phyloP scores from a whole-genome alignment of 2,888 invertebrate genomes.

The Sericinus montela region DNA sequence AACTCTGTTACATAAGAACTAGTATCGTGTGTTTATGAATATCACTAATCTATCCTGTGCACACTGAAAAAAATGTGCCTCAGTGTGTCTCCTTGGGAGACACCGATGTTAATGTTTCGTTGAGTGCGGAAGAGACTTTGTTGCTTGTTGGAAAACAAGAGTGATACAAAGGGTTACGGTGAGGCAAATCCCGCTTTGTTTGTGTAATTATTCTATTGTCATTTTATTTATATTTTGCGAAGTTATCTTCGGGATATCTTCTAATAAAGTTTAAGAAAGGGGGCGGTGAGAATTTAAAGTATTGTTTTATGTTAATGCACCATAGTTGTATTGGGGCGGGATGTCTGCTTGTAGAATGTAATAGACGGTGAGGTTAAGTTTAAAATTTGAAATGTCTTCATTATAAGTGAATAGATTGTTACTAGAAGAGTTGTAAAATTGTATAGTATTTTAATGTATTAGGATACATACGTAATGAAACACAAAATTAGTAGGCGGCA shows the following conservation, averaged over 20 bases:
- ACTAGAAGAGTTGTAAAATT: too few relatives aligned
- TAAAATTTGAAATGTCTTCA: not conserved
- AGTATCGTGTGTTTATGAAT: not conserved
- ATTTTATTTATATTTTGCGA: slow-evolving; percentile 71
- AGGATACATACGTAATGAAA: too few relatives aligned
- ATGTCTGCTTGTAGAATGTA: not conserved
- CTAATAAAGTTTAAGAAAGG: slow-evolving; percentile 64
- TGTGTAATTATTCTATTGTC: slow-evolving; percentile 69
- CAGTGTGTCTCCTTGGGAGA: slow-evolving; percentile 8
- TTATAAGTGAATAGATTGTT: not conserved
- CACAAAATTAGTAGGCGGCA: too few relatives aligned
- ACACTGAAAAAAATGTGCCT: slow-evolving; percentile 8
- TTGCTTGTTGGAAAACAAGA: slow-evolving; percentile 18
- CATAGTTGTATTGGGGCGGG: slow-evolving; percentile 50
- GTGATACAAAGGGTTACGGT: slow-evolving; percentile 37
- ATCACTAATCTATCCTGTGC: not conserved
- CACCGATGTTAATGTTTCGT: slow-evolving; percentile 3
- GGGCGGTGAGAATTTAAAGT: slow-evolving; percentile 59
- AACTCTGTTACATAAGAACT: not conserved
- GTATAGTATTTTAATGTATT: too few relatives aligned
- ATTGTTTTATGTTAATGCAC: slow-evolving; percentile 70
- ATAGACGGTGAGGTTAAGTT: not conserved
- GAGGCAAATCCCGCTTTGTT: slow-evolving; percentile 42
- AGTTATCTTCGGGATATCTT: slow-evolving; percentile 66
- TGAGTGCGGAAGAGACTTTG: slow-evolving; percentile 18